Base-by-base conservation (phyloP, 30 jellyfish, hydroid and myxozoan genomes). In the Catostylus mosaicus region DNA sequence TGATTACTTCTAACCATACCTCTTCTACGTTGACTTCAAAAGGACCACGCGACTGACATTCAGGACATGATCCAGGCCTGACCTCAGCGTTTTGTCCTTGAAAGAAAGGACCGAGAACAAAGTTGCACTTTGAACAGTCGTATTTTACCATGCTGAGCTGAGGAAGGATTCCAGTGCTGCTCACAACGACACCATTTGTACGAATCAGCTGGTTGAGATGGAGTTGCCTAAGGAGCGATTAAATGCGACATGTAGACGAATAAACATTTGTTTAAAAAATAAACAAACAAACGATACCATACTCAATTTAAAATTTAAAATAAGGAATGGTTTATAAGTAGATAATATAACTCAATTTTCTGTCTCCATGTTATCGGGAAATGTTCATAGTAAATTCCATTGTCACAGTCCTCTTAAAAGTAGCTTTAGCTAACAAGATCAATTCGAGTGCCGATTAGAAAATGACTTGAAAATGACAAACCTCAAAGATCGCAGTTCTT, bases 41-140 rank as follows among this genome's bases (percentile, higher is more conserved):
- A 1, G 99, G 99, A 20, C 99, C 99, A 65, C 97, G 80, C 0
- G 99, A 94, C 69, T 94, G 99, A 50, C 99, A 94, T 68, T 94
- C 96, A 9, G 99, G 99, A 35, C 99, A 94, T 1, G 97, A 73
- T 5, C 99, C 99, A 10, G 99, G 99, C 54, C 59, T 88, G 30
- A 94, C 91, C 89, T 94, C 99, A 12, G 81, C 47, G 54, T 84
- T 80, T 73, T 89, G 97, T 16, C 97, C 97, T 67, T 94, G 99
- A 47, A 94, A 94, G 89, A 94, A 94, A 18, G 99, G 99, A 22
- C 99, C 99, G 47, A 94, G 84, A 27, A 88, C 56, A 64, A 87
- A 87, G 18, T 86, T 80, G 83, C 99, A 94, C 69, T 94, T 94
- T 16, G 90, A 63, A 61, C 99, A 94, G 66, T 94, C 96, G 67